phyloP scores from a whole-genome alignment of 2,797 vertebrate genomes.

The Sebastolobus alascanus region DNA sequence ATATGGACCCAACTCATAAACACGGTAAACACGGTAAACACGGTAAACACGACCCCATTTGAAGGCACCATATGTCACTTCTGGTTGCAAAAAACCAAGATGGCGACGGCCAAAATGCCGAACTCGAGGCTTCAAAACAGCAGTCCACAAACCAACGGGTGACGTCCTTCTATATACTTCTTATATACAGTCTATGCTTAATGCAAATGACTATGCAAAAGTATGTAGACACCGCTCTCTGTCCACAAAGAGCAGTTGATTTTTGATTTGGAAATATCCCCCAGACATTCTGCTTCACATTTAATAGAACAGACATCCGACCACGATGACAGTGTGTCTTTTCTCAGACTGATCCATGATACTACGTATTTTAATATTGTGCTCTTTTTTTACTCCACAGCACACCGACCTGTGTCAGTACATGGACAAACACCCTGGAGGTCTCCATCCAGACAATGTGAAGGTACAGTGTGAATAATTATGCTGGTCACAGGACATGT shows the following conservation, averaged over 20 bases:
- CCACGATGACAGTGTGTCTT: not conserved
- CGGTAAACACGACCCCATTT: too few relatives aligned
- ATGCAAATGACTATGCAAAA: too few relatives aligned
- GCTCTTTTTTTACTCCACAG: conserved; percentile 79
- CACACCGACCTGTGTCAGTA: conserved; percentile 99
- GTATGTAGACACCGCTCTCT: not conserved
- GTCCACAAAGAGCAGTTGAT: not conserved
- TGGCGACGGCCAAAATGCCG: too few relatives aligned
- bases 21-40: too few relatives aligned
- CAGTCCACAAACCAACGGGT: too few relatives aligned
- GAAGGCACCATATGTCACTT: too few relatives aligned
- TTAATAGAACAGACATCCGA: not conserved
- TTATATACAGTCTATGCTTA: too few relatives aligned
- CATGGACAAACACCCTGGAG: conserved; percentile 98
- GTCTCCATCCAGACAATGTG: conserved; percentile 96
- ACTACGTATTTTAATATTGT: not conserved
- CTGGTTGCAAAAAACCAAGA: too few relatives aligned
- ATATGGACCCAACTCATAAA: too few relatives aligned
- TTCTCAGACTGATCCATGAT: not conserved
- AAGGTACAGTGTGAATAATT: conserved; percentile 86
- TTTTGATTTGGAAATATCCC: not conserved
- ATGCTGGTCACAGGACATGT: not conserved
- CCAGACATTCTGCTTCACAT: not conserved
- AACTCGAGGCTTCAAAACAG: too few relatives aligned
- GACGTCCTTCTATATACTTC: too few relatives aligned